These are phyloP conservation scores for Nomada ferruginata DNA, from an alignment of 2,888 invertebrate genomes.

Conservation along the genomic window DNA sequence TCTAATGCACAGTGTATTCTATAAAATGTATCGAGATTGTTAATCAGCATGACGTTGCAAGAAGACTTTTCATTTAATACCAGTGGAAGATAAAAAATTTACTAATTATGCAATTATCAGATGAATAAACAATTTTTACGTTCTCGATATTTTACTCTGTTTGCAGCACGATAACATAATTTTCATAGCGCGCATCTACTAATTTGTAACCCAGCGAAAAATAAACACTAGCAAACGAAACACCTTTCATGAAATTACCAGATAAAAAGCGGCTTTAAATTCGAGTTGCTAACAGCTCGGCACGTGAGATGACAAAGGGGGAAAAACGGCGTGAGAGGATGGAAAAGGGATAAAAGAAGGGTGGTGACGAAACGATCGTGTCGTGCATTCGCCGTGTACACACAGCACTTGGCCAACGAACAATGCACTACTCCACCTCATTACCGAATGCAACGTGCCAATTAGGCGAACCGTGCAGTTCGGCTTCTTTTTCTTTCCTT, in stretches of 20 bases:
- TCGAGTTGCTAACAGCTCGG: not conserved
- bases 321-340: not conserved
- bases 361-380: slow-evolving; percentile 51
- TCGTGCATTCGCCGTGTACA: slow-evolving; percentile 50
- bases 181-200: not conserved
- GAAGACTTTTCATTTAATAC: too few species aligned
- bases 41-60: too few species aligned
- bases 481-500: slow-evolving; percentile 5
- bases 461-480: slow-evolving; percentile 65
- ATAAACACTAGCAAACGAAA: not conserved
- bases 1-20: too few species aligned
- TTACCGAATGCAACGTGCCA: slow-evolving; percentile 73
- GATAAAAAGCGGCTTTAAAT: slow-evolving; percentile 1
- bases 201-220: not conserved
- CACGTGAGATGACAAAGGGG: not conserved
- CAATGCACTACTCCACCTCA: slow-evolving; percentile 73
- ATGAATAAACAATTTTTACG: too few species aligned
- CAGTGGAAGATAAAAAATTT: too few species aligned
- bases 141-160: not conserved
- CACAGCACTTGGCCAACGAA: slow-evolving; percentile 46
- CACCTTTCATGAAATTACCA: not conserved
- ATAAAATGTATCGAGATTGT: too few species aligned
- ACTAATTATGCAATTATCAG: too few species aligned
- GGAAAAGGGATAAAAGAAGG: slow-evolving; percentile 16
- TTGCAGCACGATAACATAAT: not conserved